Percentiles rank a stretch among this genome's conserved stretches.
phyloP scores from a whole-genome alignment of 2,797 vertebrate species.

The Ctenopoma kingsleyae region DNA sequence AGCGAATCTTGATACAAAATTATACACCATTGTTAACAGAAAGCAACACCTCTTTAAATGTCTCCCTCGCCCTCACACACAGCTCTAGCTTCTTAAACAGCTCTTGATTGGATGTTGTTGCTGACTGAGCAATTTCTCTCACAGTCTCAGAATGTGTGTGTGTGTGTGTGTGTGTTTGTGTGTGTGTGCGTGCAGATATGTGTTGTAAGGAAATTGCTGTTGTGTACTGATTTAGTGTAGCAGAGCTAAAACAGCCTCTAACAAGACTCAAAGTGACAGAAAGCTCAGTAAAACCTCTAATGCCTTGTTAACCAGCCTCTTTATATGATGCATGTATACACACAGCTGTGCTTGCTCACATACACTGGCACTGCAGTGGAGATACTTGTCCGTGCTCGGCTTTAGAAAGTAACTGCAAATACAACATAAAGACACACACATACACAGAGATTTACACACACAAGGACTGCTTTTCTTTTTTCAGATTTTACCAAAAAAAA shows the following conservation, averaged over 20 bases:
- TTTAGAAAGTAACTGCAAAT: not conserved
- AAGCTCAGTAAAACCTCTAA: constrained; percentile 56
- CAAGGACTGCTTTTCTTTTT: too few species aligned
- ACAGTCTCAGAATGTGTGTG: constrained; percentile 8
- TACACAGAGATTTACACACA: constrained; percentile 2
- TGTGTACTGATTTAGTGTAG: constrained; percentile 70
- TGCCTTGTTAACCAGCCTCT: constrained; percentile 57
- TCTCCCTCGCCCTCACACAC: constrained; percentile 24
- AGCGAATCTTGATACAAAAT: not conserved
- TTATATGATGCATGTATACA: constrained; percentile 25
- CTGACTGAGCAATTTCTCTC: constrained; percentile 65
- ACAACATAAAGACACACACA: not conserved
- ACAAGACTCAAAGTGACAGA: constrained; percentile 71
- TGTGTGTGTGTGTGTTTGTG: constrained; percentile 30
- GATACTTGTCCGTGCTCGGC: constrained; percentile 2
- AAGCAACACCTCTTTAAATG: constrained; percentile 61
- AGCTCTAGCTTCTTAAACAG: constrained; percentile 62
- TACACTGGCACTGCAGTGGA: constrained; percentile 2
- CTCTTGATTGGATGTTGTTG: constrained; percentile 69
- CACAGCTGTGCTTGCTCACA: not conserved
- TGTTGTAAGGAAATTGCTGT: constrained; percentile 46
- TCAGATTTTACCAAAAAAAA: too few species aligned
- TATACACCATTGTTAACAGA: constrained; percentile 43
- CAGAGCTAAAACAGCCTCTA: constrained; percentile 56
- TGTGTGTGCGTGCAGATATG: constrained; percentile 31